Evolutionary conservation across 2,888 invertebrate genomes (phyloP).

Genomic region (Gymnosoma rotundatum): DNA sequence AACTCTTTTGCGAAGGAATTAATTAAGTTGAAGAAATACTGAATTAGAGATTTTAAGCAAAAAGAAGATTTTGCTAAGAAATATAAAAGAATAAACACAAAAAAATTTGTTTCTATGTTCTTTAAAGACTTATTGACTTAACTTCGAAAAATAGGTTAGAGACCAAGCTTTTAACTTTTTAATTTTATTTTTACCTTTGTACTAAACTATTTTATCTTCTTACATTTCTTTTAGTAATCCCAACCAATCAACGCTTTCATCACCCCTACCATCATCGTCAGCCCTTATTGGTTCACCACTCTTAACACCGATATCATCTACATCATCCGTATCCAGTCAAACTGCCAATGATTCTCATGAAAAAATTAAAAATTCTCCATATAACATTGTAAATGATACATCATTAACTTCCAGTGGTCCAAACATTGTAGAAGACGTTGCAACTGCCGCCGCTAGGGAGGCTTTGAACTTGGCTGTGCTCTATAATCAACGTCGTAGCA

Average conservation of each 20-base stretch:
- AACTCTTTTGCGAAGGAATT: too few species aligned
- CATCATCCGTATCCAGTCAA: conserved; percentile 35
- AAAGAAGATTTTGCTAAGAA: too few species aligned
- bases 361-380: conserved; percentile 73
- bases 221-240: conserved; percentile 76
- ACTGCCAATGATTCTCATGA: conserved; percentile 43
- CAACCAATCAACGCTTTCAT: conserved; percentile 74
- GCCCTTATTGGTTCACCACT: conserved; percentile 56
- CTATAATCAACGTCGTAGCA: conserved; percentile 79
- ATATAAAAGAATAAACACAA: too few species aligned
- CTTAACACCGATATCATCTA: conserved; percentile 10
- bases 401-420: conserved; percentile 53
- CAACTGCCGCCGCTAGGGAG: conserved; percentile 71
- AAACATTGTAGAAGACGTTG: conserved; percentile 60
- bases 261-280: conserved; percentile 65
- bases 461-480: conserved; percentile 77
- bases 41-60: too few species aligned
- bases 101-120: too few species aligned
- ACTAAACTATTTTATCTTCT: not conserved
- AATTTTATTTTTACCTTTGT: not conserved
- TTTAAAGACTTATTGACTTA: too few species aligned
- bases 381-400: conserved; percentile 56
- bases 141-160: too few species aligned
- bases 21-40: too few species aligned
- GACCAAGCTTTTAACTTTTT: too few species aligned